Evolutionary conservation across 2,888 invertebrate species (phyloP).

Genomic region (Tetheella fluctuosa): DNA sequence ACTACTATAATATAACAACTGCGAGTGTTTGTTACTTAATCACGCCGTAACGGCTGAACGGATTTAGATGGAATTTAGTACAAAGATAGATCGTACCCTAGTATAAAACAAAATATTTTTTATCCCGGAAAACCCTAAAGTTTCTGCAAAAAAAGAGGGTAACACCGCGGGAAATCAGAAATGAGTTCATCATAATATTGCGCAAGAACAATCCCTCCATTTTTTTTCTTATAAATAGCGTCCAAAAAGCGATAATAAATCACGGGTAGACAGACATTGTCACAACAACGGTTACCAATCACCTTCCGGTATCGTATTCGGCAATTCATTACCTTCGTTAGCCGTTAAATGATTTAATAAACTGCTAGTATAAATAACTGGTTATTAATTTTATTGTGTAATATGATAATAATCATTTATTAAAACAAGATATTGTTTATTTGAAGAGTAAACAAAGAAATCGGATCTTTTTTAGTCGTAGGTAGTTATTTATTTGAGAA

Average conservation of each 20-base stretch:
- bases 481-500: too few species aligned
- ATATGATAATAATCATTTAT: conserved; percentile 66
- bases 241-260: background rate
- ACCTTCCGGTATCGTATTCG: conserved; percentile 38
- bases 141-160: too few species aligned
- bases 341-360: conserved; percentile 44
- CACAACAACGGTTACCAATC: conserved; percentile 17
- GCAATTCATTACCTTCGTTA: conserved; percentile 54
- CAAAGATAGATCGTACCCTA: too few species aligned
- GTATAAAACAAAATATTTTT: too few species aligned
- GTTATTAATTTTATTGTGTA: conserved; percentile 60
- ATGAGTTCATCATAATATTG: too few species aligned
- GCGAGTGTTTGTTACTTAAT: too few species aligned
- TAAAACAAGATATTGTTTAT: conserved; percentile 27
- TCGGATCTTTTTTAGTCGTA: too few species aligned
- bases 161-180: too few species aligned
- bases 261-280: conserved; percentile 7
- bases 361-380: conserved; percentile 48
- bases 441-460: background rate
- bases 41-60: too few species aligned
- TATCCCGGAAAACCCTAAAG: too few species aligned
- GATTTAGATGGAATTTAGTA: too few species aligned
- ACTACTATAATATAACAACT: too few species aligned
- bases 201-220: background rate
- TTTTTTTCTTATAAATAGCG: background rate